Percentiles rank a stretch among this genome's conserved stretches.
phyloP scores from a whole-genome alignment of 2,888 invertebrate species.

The Poecilus cupreus region DNA sequence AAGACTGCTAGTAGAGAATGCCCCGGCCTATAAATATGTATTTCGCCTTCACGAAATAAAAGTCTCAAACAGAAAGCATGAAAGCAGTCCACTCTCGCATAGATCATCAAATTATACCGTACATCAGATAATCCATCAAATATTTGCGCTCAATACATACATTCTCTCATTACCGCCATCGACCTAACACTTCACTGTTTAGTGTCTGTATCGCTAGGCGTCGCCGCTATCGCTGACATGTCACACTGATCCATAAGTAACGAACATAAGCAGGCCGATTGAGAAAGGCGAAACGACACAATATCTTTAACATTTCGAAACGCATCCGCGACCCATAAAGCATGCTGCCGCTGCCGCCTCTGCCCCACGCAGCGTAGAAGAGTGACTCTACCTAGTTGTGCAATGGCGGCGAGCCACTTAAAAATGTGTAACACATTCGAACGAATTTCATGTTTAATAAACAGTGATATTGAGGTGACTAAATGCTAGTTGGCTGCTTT shows the following conservation, averaged over 20 bases:
- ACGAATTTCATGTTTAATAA: constrained; percentile 54
- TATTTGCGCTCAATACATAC: constrained; percentile 15
- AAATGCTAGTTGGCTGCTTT: constrained; percentile 9
- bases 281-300: constrained; percentile 58
- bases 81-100: neutral
- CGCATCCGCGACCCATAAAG: constrained; percentile 58
- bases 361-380: neutral
- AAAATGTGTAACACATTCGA: constrained; percentile 53
- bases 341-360: constrained; percentile 1
- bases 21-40: neutral
- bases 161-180: neutral
- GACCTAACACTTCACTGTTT: neutral
- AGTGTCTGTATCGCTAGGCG: neutral
- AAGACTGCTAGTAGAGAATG: too few relatives aligned
- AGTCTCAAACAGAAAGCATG: neutral
- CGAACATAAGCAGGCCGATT: constrained; percentile 54
- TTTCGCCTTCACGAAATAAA: neutral
- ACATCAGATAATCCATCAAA: neutral
- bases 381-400: constrained; percentile 33
- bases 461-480: constrained; percentile 35
- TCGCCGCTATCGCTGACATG: constrained; percentile 20
- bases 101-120: neutral
- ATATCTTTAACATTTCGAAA: constrained; percentile 59
- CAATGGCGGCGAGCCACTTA: constrained; percentile 32
- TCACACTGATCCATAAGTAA: constrained; percentile 52